phyloP scores from a whole-genome alignment of 2,888 invertebrate genomes.

The Tetragonula carbonaria region DNA sequence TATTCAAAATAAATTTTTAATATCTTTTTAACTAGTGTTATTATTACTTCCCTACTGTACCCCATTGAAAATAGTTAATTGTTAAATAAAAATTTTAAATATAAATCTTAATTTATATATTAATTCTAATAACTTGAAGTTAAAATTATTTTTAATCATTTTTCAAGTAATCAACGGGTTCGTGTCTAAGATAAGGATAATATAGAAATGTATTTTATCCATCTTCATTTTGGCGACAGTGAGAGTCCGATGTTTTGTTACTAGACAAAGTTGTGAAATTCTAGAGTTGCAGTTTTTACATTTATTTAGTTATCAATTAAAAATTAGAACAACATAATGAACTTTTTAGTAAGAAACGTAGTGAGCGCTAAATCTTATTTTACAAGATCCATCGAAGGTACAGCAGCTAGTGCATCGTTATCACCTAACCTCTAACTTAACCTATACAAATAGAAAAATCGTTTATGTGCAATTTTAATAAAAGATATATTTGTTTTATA shows the following conservation, averaged over 20 bases:
- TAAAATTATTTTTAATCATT: neutral
- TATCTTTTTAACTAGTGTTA: slow-evolving; percentile 20
- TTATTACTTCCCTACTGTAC: neutral
- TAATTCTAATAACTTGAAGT: neutral
- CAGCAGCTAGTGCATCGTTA: neutral
- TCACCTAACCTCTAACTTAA: slow-evolving; percentile 59
- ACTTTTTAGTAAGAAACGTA: slow-evolving; percentile 69
- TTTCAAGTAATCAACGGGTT: neutral
- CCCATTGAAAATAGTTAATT: neutral
- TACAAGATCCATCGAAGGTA: slow-evolving; percentile 72
- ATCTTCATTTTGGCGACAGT: neutral
- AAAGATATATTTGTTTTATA: slow-evolving; percentile 15
- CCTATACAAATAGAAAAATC: neutral
- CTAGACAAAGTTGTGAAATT: neutral
- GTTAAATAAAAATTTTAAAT: neutral
- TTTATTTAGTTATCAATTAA: slow-evolving; percentile 19
- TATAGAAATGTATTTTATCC: slow-evolving; percentile 25
- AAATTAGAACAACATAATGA: slow-evolving; percentile 68
- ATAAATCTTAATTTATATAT: too few species aligned
- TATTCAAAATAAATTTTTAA: slow-evolving; percentile 48
- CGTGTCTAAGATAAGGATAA: slow-evolving; percentile 26
- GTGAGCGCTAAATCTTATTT: slow-evolving; percentile 65
- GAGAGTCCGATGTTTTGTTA: neutral
- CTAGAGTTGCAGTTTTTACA: neutral
- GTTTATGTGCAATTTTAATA: neutral